Evolutionary conservation across 2,888 invertebrate species (phyloP).

Genomic region (Mermis nigrescens): DNA sequence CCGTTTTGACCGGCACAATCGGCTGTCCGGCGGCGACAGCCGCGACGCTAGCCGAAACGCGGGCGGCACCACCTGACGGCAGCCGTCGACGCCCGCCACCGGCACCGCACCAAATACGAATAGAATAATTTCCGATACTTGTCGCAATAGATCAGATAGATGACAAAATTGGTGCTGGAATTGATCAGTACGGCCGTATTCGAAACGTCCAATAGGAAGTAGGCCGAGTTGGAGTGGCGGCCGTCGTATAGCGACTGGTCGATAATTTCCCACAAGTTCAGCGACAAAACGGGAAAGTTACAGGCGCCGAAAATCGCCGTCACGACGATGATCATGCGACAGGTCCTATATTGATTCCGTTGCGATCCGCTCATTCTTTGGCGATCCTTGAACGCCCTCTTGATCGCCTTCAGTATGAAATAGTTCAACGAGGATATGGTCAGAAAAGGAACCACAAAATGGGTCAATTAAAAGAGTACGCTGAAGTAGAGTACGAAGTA

Average conservation of each 20-base stretch:
- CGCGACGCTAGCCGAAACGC: too few relatives aligned
- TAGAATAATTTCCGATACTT: conserved; percentile 2
- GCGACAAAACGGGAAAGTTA: neutral
- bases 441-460: neutral
- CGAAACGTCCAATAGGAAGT: neutral
- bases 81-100: too few relatives aligned
- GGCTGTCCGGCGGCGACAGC: too few relatives aligned
- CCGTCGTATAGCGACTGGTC: neutral
- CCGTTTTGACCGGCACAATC: too few relatives aligned
- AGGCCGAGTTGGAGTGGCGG: neutral
- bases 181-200: neutral
- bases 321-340: conserved; percentile 2
- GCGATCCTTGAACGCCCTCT: neutral
- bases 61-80: too few relatives aligned
- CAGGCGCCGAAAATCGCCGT: neutral
- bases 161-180: neutral
- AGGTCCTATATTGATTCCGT: neutral
- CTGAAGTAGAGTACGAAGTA: neutral
- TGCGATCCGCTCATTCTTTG: neutral
- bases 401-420: neutral
- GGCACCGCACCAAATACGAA: too few relatives aligned
- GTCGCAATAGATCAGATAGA: neutral
- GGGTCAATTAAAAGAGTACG: neutral
- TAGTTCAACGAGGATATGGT: neutral
- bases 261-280: neutral